Conservation (phyloP, 2,888 invertebrate genomes). For the Diloba caeruleocephala region DNA sequence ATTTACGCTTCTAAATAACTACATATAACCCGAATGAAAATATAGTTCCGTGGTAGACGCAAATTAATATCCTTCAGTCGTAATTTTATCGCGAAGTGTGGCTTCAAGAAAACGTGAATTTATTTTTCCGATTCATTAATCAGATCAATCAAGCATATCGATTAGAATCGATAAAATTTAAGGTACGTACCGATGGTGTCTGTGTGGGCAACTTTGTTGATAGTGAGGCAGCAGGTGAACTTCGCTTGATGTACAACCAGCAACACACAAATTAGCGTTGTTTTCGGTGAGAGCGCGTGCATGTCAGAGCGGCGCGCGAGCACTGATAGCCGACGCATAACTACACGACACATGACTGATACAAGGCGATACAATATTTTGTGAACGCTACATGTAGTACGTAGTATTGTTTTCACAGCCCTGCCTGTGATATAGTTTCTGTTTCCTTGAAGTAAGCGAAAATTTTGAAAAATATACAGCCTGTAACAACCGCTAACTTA, state of each 20-base stretch:
- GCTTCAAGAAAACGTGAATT: constrained; percentile 1
- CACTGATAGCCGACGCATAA: constrained; percentile 34
- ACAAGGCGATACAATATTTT: constrained; percentile 14
- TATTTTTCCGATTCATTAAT: constrained; percentile 31
- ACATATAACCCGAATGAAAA: no score
- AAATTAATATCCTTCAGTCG: not conserved
- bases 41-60: no score
- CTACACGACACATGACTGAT: constrained; percentile 28
- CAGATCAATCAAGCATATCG: constrained; percentile 31
- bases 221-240: constrained; percentile 8
- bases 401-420: not conserved
- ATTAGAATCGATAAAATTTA: constrained; percentile 7
- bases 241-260: constrained; percentile 5
- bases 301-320: constrained; percentile 12
- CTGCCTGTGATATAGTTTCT: not conserved
- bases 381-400: constrained; percentile 6
- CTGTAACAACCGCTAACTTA: no score
- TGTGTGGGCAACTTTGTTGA: constrained; percentile 14
- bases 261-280: constrained; percentile 16
- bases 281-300: constrained; percentile 13
- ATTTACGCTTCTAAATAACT: constrained; percentile 21
- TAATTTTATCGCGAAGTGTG: not conserved
- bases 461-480: no score
- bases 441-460: no score
- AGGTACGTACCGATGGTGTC: constrained; percentile 28